phyloP scores from a whole-genome alignment of 53 echinoderm and acorn worm genomes.

The Mesocentrotus franciscanus region DNA sequence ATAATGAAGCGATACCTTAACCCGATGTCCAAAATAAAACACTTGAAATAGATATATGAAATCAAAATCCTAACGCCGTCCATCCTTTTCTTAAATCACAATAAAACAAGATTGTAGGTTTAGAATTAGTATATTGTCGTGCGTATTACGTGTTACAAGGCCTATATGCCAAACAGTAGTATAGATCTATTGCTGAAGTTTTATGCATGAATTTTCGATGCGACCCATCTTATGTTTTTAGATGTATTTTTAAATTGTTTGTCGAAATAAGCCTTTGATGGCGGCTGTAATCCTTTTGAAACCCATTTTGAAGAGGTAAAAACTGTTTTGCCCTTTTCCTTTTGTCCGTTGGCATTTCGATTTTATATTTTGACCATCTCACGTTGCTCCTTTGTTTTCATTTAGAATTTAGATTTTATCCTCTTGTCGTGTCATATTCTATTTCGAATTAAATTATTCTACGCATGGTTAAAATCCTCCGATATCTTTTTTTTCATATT shows the following conservation, averaged over 20 bases:
- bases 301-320: too few relatives aligned
- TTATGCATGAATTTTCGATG: too few relatives aligned
- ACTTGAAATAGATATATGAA: conserved; percentile 1
- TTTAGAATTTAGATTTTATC: not conserved
- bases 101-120: too few relatives aligned
- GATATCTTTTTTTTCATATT: not conserved
- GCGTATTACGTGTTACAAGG: too few relatives aligned
- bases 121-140: too few relatives aligned
- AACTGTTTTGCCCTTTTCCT: too few relatives aligned
- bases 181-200: too few relatives aligned
- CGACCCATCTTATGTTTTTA: too few relatives aligned
- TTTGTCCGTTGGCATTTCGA: not conserved
- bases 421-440: not conserved
- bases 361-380: not conserved
- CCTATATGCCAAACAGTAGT: too few relatives aligned
- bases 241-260: too few relatives aligned
- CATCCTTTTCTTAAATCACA: not conserved
- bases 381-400: not conserved
- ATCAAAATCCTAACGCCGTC: not conserved
- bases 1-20: not conserved
- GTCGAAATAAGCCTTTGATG: too few relatives aligned
- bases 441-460: not conserved
- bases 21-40: not conserved
- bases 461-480: not conserved
- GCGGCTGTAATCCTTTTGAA: too few relatives aligned